Evolutionary conservation across 92 coral and sea anemone genomes (phyloP).

Genomic region (Nematostella vectensis): DNA sequence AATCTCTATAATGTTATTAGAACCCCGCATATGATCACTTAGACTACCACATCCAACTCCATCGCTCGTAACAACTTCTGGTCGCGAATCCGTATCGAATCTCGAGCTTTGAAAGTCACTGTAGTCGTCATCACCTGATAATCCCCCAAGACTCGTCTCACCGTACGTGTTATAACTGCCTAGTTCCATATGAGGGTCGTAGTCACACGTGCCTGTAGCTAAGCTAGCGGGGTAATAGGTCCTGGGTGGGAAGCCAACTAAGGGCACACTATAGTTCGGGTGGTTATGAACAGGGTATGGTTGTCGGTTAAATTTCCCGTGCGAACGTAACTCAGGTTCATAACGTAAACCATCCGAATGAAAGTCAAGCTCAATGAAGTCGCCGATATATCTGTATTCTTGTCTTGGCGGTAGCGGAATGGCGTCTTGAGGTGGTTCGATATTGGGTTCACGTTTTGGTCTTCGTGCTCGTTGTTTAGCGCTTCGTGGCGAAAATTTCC

Average conservation of each 20-base stretch:
- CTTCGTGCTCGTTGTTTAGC: constrained; percentile 29
- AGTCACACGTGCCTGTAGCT: constrained; percentile 30
- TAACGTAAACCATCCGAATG: constrained; percentile 6
- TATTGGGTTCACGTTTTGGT: constrained; percentile 18
- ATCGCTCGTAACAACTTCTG: not conserved
- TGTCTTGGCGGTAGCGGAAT: constrained; percentile 14
- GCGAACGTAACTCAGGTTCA: constrained; percentile 10
- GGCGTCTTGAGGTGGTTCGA: constrained; percentile 7
- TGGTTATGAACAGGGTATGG: constrained; percentile 9
- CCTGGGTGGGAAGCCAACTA: constrained; percentile 22
- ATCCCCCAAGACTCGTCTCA: constrained; percentile 53
- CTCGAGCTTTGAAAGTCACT: constrained; percentile 56
- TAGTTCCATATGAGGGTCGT: constrained; percentile 32
- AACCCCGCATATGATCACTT: constrained; percentile 6
- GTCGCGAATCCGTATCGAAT: constrained; percentile 15
- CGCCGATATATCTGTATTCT: constrained; percentile 36
- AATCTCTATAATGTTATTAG: constrained; percentile 13
- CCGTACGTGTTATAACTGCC: constrained; percentile 33
- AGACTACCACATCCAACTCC: constrained; percentile 22
- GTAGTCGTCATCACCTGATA: constrained; percentile 56
- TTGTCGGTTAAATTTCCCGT: constrained; percentile 6
- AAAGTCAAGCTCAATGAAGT: constrained; percentile 23
- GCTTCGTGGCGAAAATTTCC: constrained; percentile 25
- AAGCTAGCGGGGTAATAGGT: constrained; percentile 39
- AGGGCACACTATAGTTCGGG: not conserved